Evolutionary conservation across 2,113 vertebrate species (phyloP).

Genomic region (Microtus montanus): DNA sequence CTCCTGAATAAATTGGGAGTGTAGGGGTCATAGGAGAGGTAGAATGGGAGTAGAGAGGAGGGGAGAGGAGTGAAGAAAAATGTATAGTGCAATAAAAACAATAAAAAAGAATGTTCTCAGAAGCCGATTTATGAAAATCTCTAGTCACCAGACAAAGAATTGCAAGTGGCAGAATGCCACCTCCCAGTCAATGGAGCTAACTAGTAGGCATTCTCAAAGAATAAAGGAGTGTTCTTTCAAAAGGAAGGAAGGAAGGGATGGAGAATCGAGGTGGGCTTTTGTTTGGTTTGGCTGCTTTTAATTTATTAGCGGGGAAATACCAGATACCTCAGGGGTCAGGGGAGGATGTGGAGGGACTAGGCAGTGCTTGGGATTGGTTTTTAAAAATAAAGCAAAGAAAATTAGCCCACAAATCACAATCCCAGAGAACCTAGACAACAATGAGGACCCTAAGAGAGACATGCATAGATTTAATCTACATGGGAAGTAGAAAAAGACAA

Average conservation of each 20-base stretch:
- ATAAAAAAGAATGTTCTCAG: background rate
- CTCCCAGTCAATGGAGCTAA: background rate
- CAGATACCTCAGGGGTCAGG: background rate
- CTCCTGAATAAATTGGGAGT: too few relatives aligned
- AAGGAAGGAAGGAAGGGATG: too few relatives aligned
- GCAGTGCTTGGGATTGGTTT: background rate
- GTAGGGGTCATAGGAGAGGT: too few relatives aligned
- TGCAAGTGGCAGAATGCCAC: background rate
- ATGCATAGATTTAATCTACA: too few relatives aligned
- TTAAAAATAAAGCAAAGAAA: too few relatives aligned
- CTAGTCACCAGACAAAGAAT: background rate
- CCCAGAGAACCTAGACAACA: too few relatives aligned
- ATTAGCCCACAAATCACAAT: too few relatives aligned
- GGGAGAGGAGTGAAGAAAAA: too few relatives aligned
- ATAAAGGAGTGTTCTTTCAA: background rate
- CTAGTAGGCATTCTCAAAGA: background rate
- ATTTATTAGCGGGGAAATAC: background rate
- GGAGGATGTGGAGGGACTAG: background rate
- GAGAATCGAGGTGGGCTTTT: background rate
- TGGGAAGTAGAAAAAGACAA: too few relatives aligned
- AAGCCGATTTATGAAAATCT: background rate
- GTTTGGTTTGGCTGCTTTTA: background rate
- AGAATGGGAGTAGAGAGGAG: too few relatives aligned
- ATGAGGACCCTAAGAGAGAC: too few relatives aligned
- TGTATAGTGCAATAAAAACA: too few relatives aligned